Conservation (phyloP, 2,113 vertebrate species). For the Cynocephalus volans region DNA sequence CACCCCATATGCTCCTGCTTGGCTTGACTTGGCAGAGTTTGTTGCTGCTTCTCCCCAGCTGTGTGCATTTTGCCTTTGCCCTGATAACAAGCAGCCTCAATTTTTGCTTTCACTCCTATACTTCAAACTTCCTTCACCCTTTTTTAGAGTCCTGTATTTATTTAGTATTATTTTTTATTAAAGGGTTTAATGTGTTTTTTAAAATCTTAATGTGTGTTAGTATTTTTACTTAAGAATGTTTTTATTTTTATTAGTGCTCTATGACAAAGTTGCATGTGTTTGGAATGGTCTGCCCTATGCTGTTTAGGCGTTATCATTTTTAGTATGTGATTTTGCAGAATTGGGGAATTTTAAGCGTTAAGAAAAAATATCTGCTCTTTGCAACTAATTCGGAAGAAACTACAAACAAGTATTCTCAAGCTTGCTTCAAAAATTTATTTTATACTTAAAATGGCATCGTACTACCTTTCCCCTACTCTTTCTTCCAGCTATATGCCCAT, state of each 20-base stretch:
- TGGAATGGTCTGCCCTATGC: neutral
- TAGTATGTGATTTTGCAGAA: conserved; percentile 36
- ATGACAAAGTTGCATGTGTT: neutral
- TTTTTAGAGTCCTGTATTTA: neutral
- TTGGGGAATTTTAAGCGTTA: neutral
- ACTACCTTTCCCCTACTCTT: neutral
- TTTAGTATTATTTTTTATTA: conserved; percentile 40
- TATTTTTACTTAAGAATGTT: neutral
- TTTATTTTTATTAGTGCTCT: neutral
- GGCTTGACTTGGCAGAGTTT: neutral
- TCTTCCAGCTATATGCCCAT: neutral
- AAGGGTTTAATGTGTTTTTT: neutral
- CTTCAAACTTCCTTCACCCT: neutral
- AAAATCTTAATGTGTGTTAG: neutral
- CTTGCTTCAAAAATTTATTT: conserved; percentile 13
- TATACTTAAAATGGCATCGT: neutral
- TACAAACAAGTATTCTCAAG: neutral
- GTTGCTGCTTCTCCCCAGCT: neutral
- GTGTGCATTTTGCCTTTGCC: neutral
- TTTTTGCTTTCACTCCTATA: neutral
- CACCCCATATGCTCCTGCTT: accelerated
- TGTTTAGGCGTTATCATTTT: neutral
- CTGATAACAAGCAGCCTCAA: neutral
- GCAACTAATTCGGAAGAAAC: neutral
- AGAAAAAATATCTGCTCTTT: conserved; percentile 34